Evolutionary conservation across 2,113 vertebrate genomes (phyloP).

Genomic region (Aegotheles bennettii): DNA sequence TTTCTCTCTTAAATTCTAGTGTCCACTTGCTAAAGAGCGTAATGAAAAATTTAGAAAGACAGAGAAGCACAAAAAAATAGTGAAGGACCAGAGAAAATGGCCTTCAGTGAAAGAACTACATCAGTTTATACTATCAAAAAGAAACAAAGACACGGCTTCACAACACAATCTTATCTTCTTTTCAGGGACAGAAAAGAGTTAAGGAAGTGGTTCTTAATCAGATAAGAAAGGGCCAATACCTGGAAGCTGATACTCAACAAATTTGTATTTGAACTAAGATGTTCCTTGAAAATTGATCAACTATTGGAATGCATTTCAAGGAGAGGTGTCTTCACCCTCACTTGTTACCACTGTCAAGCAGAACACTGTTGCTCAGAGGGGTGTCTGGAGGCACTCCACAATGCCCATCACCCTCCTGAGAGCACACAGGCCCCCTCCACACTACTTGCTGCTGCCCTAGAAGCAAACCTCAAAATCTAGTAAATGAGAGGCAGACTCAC

Average conservation of each 20-base stretch:
- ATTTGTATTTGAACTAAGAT: neutral
- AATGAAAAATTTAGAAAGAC: neutral
- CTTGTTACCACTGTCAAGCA: neutral
- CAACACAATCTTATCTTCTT: neutral
- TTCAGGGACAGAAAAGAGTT: neutral
- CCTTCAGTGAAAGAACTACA: neutral
- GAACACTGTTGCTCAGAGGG: neutral
- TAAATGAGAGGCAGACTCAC: neutral
- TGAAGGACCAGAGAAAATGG: neutral
- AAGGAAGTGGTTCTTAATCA: neutral
- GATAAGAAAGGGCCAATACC: neutral
- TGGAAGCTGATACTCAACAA: neutral
- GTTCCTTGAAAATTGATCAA: neutral
- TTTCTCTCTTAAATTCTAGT: neutral
- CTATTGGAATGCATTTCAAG: neutral
- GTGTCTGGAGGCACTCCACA: neutral
- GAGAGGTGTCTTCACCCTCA: accelerated
- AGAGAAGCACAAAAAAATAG: neutral
- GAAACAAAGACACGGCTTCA: neutral
- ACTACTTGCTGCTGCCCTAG: neutral
- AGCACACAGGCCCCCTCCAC: neutral
- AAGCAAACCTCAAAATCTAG: neutral
- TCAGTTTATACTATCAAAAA: neutral
- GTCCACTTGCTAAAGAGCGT: neutral
- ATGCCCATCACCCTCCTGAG: neutral